Evolutionary conservation across 2,113 vertebrate genomes (phyloP).

Genomic region (Protobothrops flavoviridis): DNA sequence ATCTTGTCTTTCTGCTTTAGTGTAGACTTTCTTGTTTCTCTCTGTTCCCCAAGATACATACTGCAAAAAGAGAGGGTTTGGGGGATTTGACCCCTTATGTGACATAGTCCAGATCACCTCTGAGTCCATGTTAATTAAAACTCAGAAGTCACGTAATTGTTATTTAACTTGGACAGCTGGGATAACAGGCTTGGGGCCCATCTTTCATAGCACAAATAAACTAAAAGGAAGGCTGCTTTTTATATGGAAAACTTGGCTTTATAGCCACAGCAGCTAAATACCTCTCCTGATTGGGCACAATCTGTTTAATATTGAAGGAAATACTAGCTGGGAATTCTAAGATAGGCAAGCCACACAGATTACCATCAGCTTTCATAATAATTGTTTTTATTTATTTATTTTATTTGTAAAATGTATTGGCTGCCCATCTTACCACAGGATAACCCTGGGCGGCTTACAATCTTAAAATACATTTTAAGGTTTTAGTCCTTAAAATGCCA

Average conservation of each 20-base stretch:
- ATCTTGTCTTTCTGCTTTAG: not conserved
- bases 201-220: not conserved
- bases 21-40: not conserved
- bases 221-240: not conserved
- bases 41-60: not conserved
- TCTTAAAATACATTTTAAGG: not conserved
- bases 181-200: not conserved
- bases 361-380: not conserved
- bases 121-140: not conserved
- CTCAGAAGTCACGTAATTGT: not conserved
- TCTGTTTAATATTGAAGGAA: not conserved
- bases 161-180: not conserved
- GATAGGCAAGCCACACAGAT: not conserved
- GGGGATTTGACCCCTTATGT: not conserved
- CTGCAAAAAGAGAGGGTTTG: not conserved
- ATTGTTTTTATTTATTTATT: not conserved
- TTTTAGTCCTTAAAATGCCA: not conserved
- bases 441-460: not conserved
- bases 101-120: not conserved
- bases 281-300: not conserved
- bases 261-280: not conserved
- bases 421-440: not conserved
- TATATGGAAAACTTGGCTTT: not conserved
- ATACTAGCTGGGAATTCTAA: not conserved
- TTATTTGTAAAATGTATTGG: not conserved